Conservation (phyloP, 1,140 invertebrate genomes). For the Calosoma granatense region DNA sequence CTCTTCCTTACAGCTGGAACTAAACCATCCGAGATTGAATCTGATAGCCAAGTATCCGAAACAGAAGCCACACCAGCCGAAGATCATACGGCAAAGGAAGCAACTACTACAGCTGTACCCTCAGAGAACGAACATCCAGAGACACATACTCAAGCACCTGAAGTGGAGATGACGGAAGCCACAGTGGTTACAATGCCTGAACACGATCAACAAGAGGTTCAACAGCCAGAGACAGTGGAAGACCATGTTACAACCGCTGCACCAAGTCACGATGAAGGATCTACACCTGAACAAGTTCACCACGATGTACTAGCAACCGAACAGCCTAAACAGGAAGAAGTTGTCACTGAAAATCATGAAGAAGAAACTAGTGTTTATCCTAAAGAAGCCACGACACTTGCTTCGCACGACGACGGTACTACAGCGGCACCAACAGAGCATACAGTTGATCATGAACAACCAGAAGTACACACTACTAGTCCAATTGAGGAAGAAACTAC, state of each 20-base stretch:
- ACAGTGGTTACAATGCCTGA: no score
- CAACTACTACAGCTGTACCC: not conserved
- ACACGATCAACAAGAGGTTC: not conserved
- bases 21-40: conserved; percentile 42
- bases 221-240: not conserved
- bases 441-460: not conserved
- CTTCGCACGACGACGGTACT: not conserved
- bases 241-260: not conserved
- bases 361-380: not conserved
- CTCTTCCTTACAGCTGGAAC: conserved; percentile 23
- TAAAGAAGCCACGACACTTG: not conserved
- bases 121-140: not conserved
- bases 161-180: not conserved
- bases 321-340: not conserved
- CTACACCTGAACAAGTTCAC: not conserved
- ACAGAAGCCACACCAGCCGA: conserved; percentile 17
- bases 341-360: not conserved
- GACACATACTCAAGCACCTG: not conserved
- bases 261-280: not conserved
- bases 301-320: not conserved
- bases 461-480: not conserved
- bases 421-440: no score
- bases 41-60: conserved; percentile 48
- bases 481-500: not conserved
- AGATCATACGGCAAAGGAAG: conserved; percentile 10